Conservation (phyloP, 2,113 vertebrate genomes). For the Hipposideros armiger region DNA sequence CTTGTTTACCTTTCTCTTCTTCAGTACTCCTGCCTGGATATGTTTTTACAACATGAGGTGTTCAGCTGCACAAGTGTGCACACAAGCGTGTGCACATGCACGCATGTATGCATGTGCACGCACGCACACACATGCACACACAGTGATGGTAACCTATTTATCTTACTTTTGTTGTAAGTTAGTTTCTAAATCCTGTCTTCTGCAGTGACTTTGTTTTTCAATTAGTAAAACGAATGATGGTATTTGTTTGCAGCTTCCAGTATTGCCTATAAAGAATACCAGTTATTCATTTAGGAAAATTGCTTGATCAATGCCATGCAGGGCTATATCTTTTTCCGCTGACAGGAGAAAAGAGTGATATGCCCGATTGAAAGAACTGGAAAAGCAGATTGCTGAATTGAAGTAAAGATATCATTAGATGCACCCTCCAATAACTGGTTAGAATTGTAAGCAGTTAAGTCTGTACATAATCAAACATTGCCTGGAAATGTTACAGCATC, state of each 20-base stretch:
- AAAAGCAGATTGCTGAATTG: conserved; percentile 75
- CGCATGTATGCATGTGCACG: too few species aligned
- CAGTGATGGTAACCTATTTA: neutral
- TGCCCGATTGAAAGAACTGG: conserved; percentile 72
- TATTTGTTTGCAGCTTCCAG: conserved; percentile 53
- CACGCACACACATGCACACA: neutral
- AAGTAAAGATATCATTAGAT: conserved; percentile 71
- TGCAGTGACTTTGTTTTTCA: neutral
- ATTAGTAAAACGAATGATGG: conserved; percentile 60
- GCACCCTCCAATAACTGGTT: conserved; percentile 65
- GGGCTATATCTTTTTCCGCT: conserved; percentile 56
- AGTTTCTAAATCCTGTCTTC: conserved; percentile 45
- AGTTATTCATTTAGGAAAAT: conserved; percentile 72
- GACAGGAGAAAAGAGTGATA: conserved; percentile 53
- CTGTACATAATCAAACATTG: conserved; percentile 64
- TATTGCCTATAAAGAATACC: conserved; percentile 45
- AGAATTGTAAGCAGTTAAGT: conserved; percentile 73
- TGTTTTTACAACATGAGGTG: neutral
- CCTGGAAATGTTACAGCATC: conserved; percentile 44
- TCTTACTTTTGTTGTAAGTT: neutral
- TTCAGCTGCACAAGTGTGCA: too few species aligned
- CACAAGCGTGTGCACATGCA: neutral
- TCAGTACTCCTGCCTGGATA: neutral
- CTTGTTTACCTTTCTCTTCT: neutral
- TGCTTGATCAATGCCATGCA: neutral